Conservation (phyloP, 2,888 invertebrate species). For the Agrochola macilenta region DNA sequence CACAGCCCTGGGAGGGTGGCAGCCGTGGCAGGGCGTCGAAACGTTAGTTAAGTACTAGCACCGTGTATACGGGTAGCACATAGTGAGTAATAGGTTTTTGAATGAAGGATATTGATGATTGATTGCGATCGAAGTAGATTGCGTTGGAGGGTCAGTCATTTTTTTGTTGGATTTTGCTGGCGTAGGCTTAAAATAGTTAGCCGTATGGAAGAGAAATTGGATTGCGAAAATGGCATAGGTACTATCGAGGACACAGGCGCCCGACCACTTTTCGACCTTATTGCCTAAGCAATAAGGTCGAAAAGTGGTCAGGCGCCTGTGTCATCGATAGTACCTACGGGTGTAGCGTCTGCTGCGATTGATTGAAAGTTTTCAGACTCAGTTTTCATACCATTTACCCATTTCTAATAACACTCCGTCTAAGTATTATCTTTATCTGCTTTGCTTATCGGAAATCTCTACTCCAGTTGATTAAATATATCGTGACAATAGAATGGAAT, state of each 20-base stretch:
- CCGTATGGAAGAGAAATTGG: conserved; percentile 19
- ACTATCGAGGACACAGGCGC: no score
- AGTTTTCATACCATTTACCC: background rate
- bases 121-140: conserved; percentile 64
- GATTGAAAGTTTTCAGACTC: background rate
- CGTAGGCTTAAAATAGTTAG: conserved; percentile 25
- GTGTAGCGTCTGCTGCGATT: background rate
- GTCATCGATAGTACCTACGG: no score
- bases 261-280: no score
- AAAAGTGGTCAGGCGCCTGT: no score
- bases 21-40: conserved; percentile 70
- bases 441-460: conserved; percentile 30
- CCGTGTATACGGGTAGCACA: conserved; percentile 43
- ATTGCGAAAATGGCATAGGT: conserved; percentile 6
- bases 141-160: conserved; percentile 54
- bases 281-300: no score
- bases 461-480: conserved; percentile 53
- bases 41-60: conserved; percentile 67
- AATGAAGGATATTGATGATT: conserved; percentile 67
- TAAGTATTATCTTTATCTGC: conserved; percentile 17
- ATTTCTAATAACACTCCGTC: background rate
- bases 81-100: conserved; percentile 62
- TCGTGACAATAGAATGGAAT: conserved; percentile 39
- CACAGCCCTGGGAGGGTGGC: conserved; percentile 68
- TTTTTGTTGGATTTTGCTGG: conserved; percentile 43